Conservation (phyloP, 2,888 invertebrate genomes). For the Bombylius major region DNA sequence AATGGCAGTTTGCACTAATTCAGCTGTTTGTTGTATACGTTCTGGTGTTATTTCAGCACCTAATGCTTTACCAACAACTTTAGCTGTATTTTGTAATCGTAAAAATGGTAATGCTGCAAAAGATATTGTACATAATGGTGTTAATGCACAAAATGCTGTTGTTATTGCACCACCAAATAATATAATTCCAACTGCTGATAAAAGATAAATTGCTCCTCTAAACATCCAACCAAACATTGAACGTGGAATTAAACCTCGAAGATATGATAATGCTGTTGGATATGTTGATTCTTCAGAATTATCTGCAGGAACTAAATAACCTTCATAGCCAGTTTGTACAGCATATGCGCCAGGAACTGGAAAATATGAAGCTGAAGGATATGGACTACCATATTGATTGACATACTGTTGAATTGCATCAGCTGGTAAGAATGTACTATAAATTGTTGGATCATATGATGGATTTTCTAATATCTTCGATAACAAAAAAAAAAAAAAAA, state of each 20-base stretch:
- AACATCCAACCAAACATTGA: constrained; percentile 30
- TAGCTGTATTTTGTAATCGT: constrained; percentile 23
- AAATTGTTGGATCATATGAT: constrained; percentile 24
- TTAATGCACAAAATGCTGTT: constrained; percentile 42
- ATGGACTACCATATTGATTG: constrained; percentile 24
- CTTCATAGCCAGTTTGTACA: constrained; percentile 37
- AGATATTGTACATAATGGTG: constrained; percentile 44
- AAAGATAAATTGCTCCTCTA: constrained; percentile 35
- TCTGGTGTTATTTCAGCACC: constrained; percentile 41
- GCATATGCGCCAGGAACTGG: constrained; percentile 23
- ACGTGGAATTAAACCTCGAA: constrained; percentile 23
- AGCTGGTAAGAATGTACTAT: constrained; percentile 26
- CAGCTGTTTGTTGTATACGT: constrained; percentile 40
- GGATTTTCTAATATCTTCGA: constrained; percentile 19
- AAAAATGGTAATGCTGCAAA: constrained; percentile 27
- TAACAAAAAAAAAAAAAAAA: not conserved
- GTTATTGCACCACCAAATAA: constrained; percentile 42
- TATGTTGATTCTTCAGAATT: constrained; percentile 12
- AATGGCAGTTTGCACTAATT: constrained; percentile 42
- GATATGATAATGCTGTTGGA: constrained; percentile 16
- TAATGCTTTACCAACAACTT: constrained; percentile 27
- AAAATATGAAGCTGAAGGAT: constrained; percentile 16
- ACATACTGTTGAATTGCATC: constrained; percentile 33
- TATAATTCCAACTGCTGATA: constrained; percentile 37
- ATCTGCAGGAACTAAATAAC: constrained; percentile 32